A percentile compares a stretch with the other conserved stretches of the same genome.
phyloP scores from a whole-genome alignment of 2,888 invertebrate genomes.

The Agriotes lineatus region DNA sequence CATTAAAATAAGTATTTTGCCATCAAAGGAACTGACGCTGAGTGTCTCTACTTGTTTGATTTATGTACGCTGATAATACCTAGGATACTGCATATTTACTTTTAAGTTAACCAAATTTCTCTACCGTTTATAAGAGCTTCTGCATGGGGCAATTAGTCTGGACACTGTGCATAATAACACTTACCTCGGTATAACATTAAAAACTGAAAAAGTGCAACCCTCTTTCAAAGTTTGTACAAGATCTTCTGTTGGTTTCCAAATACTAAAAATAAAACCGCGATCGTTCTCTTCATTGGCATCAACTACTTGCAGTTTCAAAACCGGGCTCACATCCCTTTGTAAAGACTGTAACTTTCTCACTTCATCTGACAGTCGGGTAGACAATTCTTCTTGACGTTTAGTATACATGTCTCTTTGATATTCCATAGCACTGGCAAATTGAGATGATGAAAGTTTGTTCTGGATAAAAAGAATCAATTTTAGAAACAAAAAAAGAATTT shows the following conservation, averaged over 20 bases:
- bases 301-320: conserved; percentile 66
- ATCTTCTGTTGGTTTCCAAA: conserved; percentile 80
- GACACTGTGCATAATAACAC: too few relatives aligned
- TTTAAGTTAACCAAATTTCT: too few relatives aligned
- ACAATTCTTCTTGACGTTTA: conserved; percentile 56
- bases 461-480: too few relatives aligned
- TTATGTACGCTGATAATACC: too few relatives aligned
- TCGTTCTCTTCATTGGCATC: conserved; percentile 58
- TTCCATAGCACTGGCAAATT: conserved; percentile 64
- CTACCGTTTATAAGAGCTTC: too few relatives aligned
- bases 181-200: conserved; percentile 70
- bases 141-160: too few relatives aligned
- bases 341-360: conserved; percentile 47
- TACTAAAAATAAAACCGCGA: conserved; percentile 69
- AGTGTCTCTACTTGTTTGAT: too few relatives aligned
- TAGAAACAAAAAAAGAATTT: too few relatives aligned
- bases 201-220: conserved; percentile 72
- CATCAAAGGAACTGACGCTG: too few relatives aligned
- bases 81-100: too few relatives aligned
- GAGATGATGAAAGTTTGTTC: conserved; percentile 66
- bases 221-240: conserved; percentile 73
- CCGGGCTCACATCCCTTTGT: conserved; percentile 63
- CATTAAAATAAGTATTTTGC: too few relatives aligned
- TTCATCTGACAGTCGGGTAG: conserved; percentile 48
- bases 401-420: conserved; percentile 62